Evolutionary conservation across 2,888 invertebrate species (phyloP).

Genomic region (Drosophila lacicola): DNA sequence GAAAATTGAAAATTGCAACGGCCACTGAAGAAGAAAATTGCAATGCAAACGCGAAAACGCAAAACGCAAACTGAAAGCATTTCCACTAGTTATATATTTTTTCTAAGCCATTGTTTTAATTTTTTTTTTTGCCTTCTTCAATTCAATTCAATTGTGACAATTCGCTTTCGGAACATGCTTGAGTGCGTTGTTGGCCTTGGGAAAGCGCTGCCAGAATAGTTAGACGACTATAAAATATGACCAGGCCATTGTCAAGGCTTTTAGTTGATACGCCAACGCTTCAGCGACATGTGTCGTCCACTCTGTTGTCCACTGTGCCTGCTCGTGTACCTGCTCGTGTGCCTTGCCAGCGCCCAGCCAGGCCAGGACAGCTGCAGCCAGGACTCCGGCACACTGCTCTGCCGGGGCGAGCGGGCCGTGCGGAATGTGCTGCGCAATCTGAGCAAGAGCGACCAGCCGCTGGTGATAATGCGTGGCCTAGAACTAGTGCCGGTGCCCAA

Average conservation of each 20-base stretch:
- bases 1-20: conserved; percentile 80
- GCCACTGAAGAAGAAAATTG: conserved; percentile 83
- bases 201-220: conserved; percentile 62
- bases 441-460: conserved; percentile 80
- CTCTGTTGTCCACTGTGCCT: conserved; percentile 21
- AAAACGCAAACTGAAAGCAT: conserved; percentile 64
- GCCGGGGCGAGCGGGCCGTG: conserved; percentile 86
- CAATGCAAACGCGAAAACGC: conserved; percentile 45
- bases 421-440: conserved; percentile 86
- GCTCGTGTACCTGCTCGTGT: conserved; percentile 38
- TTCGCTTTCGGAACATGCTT: conserved; percentile 34
- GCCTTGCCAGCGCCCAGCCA: conserved; percentile 40
- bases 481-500: conserved; percentile 79
- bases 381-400: conserved; percentile 81
- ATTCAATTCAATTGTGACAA: conserved; percentile 65
- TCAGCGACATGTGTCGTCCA: conserved; percentile 58
- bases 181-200: conserved; percentile 65
- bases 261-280: conserved; percentile 69
- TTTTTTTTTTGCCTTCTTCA: conserved; percentile 28
- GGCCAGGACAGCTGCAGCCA: conserved; percentile 46
- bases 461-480: conserved; percentile 82
- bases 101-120: conserved; percentile 69
- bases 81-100: conserved; percentile 43
- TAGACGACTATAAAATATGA: conserved; percentile 69
- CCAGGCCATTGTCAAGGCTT: conserved; percentile 59